phyloP scores from a whole-genome alignment of 2,888 invertebrate species.

The Invenusta paracnida region DNA sequence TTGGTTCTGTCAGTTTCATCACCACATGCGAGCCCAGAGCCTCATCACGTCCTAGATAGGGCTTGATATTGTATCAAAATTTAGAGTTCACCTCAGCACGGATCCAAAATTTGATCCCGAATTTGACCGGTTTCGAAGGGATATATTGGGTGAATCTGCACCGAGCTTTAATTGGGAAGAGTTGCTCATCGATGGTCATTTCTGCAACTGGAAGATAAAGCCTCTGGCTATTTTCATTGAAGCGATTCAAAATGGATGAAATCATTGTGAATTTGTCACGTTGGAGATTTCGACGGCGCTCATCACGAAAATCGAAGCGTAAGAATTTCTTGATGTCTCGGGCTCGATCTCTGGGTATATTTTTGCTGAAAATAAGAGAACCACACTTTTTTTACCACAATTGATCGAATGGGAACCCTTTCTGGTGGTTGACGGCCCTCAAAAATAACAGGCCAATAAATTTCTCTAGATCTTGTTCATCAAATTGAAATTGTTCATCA shows the following conservation, averaged over 20 bases:
- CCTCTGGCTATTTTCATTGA: neutral
- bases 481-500: neutral
- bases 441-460: conserved; percentile 4
- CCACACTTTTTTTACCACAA: neutral
- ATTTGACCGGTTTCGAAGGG: neutral
- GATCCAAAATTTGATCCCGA: conserved; percentile 15
- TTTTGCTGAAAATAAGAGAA: neutral
- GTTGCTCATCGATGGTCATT: conserved; percentile 12
- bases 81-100: neutral
- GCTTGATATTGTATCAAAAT: neutral
- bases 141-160: conserved; percentile 12
- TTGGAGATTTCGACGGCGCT: neutral
- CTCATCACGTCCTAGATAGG: conserved; percentile 13
- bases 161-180: conserved; percentile 19
- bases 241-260: neutral
- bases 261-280: conserved; percentile 7
- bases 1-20: conserved; percentile 1
- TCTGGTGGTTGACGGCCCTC: neutral
- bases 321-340: conserved; percentile 6
- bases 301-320: conserved; percentile 3
- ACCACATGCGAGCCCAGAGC: conserved; percentile 11
- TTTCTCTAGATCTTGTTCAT: neutral
- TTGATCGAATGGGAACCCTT: neutral
- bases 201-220: neutral
- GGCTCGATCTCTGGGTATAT: neutral